phyloP scores from a whole-genome alignment of 1,140 invertebrate species.

The Drosophila burlai region DNA sequence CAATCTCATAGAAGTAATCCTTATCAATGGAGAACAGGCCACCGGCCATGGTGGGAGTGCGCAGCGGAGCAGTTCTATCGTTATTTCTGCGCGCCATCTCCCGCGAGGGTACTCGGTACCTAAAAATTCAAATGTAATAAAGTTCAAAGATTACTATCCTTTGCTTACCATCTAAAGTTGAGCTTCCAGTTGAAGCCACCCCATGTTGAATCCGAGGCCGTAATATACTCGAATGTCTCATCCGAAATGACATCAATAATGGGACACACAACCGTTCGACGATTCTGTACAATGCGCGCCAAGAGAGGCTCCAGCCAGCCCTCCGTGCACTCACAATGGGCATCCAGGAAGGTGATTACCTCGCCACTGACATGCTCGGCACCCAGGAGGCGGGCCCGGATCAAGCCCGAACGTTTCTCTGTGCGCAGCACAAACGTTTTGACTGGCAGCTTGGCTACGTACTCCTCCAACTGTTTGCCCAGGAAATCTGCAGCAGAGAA shows the following conservation, averaged over 20 bases:
- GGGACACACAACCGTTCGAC: conserved; percentile 97
- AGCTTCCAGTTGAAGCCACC: conserved; percentile 99
- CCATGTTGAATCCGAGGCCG: conserved; percentile 98
- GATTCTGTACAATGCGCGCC: conserved; percentile 94
- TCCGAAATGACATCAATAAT: conserved; percentile 99
- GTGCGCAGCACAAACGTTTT: conserved; percentile 93
- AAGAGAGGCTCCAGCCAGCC: conserved; percentile 98
- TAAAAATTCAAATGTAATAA: conserved; percentile 69
- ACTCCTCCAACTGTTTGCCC: conserved; percentile 94
- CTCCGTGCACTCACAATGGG: conserved; percentile 97
- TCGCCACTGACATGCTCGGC: conserved; percentile 96
- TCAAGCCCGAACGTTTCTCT: conserved; percentile 95
- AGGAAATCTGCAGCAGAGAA: conserved; percentile 89
- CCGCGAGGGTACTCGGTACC: conserved; percentile 97
- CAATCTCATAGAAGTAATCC: conserved; percentile 98
- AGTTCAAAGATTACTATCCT: not conserved
- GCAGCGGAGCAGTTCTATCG: conserved; percentile 95
- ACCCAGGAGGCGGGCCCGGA: conserved; percentile 95
- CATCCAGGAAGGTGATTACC: conserved; percentile 98
- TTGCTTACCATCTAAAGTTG: conserved; percentile 95
- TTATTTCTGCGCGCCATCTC: conserved; percentile 96
- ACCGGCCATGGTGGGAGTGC: conserved; percentile 99
- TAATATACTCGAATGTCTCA: conserved; percentile 98
- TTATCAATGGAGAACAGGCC: conserved; percentile 98
- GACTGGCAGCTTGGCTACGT: conserved; percentile 94